Conservation (phyloP, 2,797 vertebrate genomes). For the Sebastes diaconus region DNA sequence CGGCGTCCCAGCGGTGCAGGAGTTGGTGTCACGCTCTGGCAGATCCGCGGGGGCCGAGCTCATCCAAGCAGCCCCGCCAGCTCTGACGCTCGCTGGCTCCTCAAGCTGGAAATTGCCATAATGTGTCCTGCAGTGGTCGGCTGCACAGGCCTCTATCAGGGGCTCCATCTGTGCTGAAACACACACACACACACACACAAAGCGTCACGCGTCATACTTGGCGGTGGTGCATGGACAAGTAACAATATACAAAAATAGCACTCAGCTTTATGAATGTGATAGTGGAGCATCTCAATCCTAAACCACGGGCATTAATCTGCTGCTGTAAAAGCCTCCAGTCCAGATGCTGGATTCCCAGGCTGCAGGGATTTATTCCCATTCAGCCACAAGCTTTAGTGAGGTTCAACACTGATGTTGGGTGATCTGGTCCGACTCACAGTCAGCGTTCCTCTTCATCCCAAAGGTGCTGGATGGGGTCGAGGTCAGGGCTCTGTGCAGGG, state of each 20-base stretch:
- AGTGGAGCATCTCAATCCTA: not conserved
- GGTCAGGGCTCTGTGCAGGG: not conserved
- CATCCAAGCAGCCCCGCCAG: conserved; percentile 28
- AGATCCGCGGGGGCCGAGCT: not conserved
- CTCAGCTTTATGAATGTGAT: not conserved
- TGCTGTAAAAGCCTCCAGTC: not conserved
- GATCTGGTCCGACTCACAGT: not conserved
- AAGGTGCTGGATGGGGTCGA: not conserved
- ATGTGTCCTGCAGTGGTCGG: conserved; percentile 63
- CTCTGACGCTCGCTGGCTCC: conserved; percentile 44
- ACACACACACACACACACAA: conserved; percentile 15
- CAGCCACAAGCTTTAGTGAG: not conserved
- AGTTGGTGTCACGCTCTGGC: conserved; percentile 30
- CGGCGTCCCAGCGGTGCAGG: conserved; percentile 21
- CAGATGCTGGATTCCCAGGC: not conserved
- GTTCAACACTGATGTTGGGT: not conserved
- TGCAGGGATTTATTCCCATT: not conserved
- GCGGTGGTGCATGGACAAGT: not conserved
- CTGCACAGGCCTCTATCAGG: conserved; percentile 60
- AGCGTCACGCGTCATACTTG: not conserved
- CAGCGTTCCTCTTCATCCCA: not conserved
- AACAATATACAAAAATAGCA: not conserved
- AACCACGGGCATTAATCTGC: not conserved
- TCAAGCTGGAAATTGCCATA: conserved; percentile 66
- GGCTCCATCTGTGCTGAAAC: conserved; percentile 52